Evolutionary conservation across 2,113 vertebrate genomes (phyloP), one percentile per base, ranked within the genome.

Genomic region (Glaucomys volans): DNA sequence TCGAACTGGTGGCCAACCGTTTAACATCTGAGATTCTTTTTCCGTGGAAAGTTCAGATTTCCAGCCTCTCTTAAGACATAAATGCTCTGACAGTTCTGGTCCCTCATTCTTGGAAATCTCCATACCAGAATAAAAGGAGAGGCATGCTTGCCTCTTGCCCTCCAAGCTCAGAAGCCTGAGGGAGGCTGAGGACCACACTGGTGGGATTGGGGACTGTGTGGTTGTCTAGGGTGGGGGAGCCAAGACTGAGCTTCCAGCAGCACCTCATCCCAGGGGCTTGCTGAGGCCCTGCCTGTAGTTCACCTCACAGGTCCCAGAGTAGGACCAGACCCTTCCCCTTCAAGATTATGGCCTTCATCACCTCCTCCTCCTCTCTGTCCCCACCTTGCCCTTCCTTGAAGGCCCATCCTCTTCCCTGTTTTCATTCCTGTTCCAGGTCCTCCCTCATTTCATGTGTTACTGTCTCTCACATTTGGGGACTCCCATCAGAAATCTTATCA

Each of bases 1-100:
- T 71, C 35, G 50, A 52, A 47, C 26, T 8, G 44, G 75, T 40
- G 44, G 35, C 62, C 42, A 71, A 32, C 17, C 20, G 82, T 89
- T 95, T 90, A 24, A 64, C 66, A 77, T 76, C 22, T 76, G 67
- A 91, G 26, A 40, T 67, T 90, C 42, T 47, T 76, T 76, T 64
- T 57, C 57, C 22, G 26, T 59, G 57, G 42, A 67, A 85, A 74
- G 28, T 74, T 57, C 24, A 40, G 26, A 74, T 50, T 81, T 90
- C 57, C 16, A 81, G 75, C 32, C 32, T 67, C 28, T 76, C 26
- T 64, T 54, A 50, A 69, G 87, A 81, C 75, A 59, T 37, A 26
- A 24, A 50, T 79, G 3, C 35, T 80, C 54, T 37, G 62, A 62
- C 4, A 40, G 59, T 12, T 54, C 28, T 14, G 11, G 24, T 6